Evolutionary conservation across 2,113 vertebrate species (phyloP).

Genomic region (Campylomormyrus tamandua): DNA sequence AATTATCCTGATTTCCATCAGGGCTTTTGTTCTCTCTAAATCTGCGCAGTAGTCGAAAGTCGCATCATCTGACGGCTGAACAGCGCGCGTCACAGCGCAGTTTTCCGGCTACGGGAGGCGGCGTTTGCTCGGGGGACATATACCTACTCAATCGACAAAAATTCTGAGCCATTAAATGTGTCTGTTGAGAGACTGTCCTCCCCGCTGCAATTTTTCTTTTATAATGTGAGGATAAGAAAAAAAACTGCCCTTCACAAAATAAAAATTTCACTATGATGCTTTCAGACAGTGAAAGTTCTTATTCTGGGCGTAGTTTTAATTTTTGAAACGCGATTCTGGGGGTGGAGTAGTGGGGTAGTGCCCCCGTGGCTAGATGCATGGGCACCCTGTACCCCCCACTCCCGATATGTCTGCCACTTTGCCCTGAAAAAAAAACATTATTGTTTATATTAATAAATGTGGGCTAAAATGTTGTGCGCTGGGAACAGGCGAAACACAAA

Average conservation of each 20-base stretch:
- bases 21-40: neutral
- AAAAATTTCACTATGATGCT: neutral
- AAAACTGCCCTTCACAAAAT: neutral
- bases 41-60: neutral
- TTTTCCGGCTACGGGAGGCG: neutral
- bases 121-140: neutral
- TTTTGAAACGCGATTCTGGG: neutral
- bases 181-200: neutral
- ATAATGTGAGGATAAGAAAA: neutral
- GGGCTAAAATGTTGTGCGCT: too few species aligned
- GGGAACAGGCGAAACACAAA: too few species aligned
- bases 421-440: too few species aligned
- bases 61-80: neutral
- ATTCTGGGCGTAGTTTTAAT: neutral
- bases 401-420: too few species aligned
- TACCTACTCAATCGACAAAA: neutral
- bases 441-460: too few species aligned
- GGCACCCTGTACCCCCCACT: too few species aligned
- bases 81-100: neutral
- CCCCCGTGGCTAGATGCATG: too few species aligned
- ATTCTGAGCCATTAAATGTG: neutral
- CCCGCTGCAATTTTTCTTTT: neutral
- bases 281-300: neutral
- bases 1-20: neutral
- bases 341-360: too few species aligned